Conservation (phyloP, 2,113 vertebrate genomes). For the Crypturellus undulatus region DNA sequence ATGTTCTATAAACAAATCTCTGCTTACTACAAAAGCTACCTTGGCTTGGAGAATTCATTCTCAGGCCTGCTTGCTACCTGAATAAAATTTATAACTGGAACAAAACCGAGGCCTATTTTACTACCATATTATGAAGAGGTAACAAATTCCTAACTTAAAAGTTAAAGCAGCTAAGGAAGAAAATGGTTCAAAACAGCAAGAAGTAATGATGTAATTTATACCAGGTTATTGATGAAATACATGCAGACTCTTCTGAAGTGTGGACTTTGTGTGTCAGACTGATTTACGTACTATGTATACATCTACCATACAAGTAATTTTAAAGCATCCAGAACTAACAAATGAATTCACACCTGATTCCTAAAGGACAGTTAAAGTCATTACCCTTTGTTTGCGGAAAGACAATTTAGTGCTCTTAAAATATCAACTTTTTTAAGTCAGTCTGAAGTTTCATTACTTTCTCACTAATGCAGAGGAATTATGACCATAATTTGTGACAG, state of each 20-base stretch:
- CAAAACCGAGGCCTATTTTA: neutral
- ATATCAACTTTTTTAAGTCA: neutral
- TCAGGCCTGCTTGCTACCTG: neutral
- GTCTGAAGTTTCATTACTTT: neutral
- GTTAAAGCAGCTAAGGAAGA: neutral
- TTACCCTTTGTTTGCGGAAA: neutral
- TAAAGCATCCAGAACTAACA: neutral
- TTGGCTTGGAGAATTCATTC: neutral
- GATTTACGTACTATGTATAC: neutral
- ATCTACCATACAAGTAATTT: neutral
- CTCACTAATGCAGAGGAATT: slow-evolving; percentile 2
- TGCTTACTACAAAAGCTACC: neutral
- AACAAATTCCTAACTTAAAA: neutral
- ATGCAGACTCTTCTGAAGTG: neutral
- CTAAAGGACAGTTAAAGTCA: neutral
- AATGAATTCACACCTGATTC: neutral
- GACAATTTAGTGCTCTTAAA: neutral
- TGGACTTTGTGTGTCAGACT: neutral
- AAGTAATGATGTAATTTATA: neutral
- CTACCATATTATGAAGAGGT: neutral
- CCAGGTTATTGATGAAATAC: neutral
- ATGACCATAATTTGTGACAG: neutral
- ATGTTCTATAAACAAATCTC: neutral
- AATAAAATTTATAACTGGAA: neutral
- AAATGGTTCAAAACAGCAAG: neutral